Base-by-base conservation (phyloP, 2,888 invertebrate species). In the Apamea anceps region DNA sequence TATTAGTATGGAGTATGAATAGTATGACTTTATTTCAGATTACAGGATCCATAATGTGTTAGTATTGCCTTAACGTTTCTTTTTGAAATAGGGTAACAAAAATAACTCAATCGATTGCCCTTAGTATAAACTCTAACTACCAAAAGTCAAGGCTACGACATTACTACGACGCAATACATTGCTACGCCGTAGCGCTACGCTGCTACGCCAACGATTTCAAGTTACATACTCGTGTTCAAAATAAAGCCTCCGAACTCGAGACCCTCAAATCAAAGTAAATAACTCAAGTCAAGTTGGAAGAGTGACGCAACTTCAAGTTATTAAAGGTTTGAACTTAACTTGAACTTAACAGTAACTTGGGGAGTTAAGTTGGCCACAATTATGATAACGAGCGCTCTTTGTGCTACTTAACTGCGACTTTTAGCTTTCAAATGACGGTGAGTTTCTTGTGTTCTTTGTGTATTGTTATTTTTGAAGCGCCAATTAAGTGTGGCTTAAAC, bases 361-460 rank as follows among this genome's bases (percentile, higher is more conserved):
- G 72, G 77, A 78, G 87, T 85, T 88, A 88, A 92, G 87, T 91
- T 90, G 80, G 84, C 90, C 91, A 91, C 91, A 93, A 93, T 93
- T 93, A 92, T 88, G 90, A 90, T 93, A 93, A 93, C 92, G 91
- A 93, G 88, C 82, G 67, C 88, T 86, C 91, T 92, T 89, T 88
- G 86, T 88, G 72, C 80, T 82, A 89, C 90, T 90, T 88, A 86
- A 83, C 82, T 72, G 74, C 45, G 78, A 86, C 75, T 85, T 90
- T 86, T 72, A 68, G 83, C 90, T 87, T 88, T 87, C 80, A 80
- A 77, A 73, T 84, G 68, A 65, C 62, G 82, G 79, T 72, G 81
- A 74, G 66, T 79, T 85, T 77, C 81, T 84, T 85, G 81, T 75
- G 81, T 77, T 85, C 77, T 80, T 88, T 85, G 77, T 80, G 80